phyloP scores from a whole-genome alignment of 2,888 invertebrate species.

The Coleophora deauratella region DNA sequence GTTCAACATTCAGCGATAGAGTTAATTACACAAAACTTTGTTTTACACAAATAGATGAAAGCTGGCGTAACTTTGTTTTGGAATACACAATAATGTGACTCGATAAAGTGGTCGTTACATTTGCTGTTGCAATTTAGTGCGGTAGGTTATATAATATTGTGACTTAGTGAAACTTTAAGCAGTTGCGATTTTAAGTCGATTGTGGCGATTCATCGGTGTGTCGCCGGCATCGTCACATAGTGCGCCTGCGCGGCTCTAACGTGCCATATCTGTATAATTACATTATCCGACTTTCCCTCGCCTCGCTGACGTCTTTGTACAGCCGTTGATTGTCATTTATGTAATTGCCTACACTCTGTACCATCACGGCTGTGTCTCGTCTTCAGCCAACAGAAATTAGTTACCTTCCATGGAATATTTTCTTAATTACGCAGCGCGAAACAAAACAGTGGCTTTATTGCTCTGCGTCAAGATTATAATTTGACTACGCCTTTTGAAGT shows the following conservation, averaged over 20 bases:
- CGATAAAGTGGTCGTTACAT: too few relatives aligned
- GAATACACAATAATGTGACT: too few relatives aligned
- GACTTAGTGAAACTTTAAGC: too few relatives aligned
- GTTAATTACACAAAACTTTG: background rate
- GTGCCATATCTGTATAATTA: slow-evolving; percentile 58
- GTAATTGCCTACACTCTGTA: slow-evolving; percentile 59
- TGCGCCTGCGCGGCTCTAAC: slow-evolving; percentile 32
- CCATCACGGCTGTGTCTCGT: slow-evolving; percentile 35
- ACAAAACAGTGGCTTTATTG: slow-evolving; percentile 36
- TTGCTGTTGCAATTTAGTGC: too few relatives aligned
- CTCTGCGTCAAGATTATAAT: slow-evolving; percentile 23
- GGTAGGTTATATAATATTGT: too few relatives aligned
- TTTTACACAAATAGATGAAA: too few relatives aligned
- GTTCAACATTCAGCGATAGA: background rate
- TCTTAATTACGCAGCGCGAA: slow-evolving; percentile 42
- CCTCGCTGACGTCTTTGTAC: slow-evolving; percentile 51
- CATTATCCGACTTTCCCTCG: slow-evolving; percentile 58
- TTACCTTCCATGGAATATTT: slow-evolving; percentile 46
- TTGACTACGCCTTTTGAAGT: slow-evolving; percentile 12
- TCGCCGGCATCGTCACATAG: slow-evolving; percentile 28
- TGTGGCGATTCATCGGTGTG: slow-evolving; percentile 26
- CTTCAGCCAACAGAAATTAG: slow-evolving; percentile 43
- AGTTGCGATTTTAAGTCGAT: background rate
- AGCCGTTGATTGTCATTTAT: slow-evolving; percentile 61
- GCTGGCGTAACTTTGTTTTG: too few relatives aligned